Conservation (phyloP, 2,888 invertebrate genomes). For the Volucella zonaria region DNA sequence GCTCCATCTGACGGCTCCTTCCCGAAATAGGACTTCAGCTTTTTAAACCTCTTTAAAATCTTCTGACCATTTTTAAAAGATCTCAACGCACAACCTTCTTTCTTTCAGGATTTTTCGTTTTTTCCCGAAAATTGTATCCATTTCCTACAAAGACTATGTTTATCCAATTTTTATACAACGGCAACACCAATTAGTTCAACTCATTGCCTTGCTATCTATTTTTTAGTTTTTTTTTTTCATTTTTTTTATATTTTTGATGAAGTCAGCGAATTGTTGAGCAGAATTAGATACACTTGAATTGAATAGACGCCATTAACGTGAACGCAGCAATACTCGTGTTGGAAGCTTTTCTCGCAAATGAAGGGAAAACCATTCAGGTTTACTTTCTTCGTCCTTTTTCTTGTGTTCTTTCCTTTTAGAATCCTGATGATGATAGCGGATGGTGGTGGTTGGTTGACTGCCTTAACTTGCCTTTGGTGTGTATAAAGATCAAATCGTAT, state of each 20-base stretch:
- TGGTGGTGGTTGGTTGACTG: constrained; percentile 1
- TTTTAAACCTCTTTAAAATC: too few species aligned
- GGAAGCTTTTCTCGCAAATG: constrained; percentile 9
- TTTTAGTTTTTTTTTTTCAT: neutral
- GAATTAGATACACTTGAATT: constrained; percentile 62
- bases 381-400: neutral
- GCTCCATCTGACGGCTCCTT: too few species aligned
- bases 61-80: too few species aligned
- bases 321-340: constrained; percentile 17
- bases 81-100: too few species aligned
- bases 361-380: constrained; percentile 15
- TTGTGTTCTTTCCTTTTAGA: neutral
- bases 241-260: constrained; percentile 15
- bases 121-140: too few species aligned
- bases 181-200: too few species aligned
- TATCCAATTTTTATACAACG: too few species aligned
- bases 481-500: constrained; percentile 60
- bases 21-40: too few species aligned
- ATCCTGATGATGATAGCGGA: too few species aligned
- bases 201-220: neutral
- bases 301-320: constrained; percentile 55
- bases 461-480: constrained; percentile 28
- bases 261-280: constrained; percentile 43
- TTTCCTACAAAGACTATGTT: too few species aligned
- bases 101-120: too few species aligned